These are phyloP conservation scores for Drosophila meridiana DNA, from an alignment of 2,888 invertebrate species.

Conservation along the genomic window DNA sequence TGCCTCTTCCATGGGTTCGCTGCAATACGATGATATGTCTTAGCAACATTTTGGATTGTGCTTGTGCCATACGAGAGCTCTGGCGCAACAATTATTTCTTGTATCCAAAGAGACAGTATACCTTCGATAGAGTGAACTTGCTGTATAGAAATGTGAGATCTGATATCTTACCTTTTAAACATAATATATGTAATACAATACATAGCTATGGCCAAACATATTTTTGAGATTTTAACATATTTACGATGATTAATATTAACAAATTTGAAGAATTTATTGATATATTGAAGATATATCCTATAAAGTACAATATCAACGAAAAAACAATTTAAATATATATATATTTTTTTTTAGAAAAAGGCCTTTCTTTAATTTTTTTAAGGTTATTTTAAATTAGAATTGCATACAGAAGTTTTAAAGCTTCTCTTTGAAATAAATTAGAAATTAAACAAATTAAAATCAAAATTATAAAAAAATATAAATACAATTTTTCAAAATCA, in stretches of 20 bases:
- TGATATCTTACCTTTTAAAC: too few species aligned
- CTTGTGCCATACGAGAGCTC: constrained; percentile 43
- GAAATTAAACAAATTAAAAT: neutral
- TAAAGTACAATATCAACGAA: neutral
- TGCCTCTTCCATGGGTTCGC: constrained; percentile 30
- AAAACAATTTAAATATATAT: neutral
- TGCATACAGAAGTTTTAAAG: too few species aligned
- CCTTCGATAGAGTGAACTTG: neutral
- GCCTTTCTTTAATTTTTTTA: too few species aligned
- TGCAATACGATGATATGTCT: constrained; percentile 41
- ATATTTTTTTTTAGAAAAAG: too few species aligned
- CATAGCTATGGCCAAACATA: too few species aligned
- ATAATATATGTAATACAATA: too few species aligned
- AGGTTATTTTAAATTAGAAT: too few species aligned
- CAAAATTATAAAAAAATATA: neutral
- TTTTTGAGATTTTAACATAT: too few species aligned
- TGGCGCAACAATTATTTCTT: constrained; percentile 51
- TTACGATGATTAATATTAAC: too few species aligned
- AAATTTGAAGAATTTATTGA: too few species aligned
- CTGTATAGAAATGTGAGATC: neutral
- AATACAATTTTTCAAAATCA: neutral
- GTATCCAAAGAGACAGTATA: constrained; percentile 20
- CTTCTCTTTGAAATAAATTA: too few species aligned
- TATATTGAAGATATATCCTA: too few species aligned
- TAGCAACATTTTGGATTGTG: constrained; percentile 25